Percentiles rank a stretch among this genome's conserved stretches.
phyloP scores from a whole-genome alignment of 2,888 invertebrate genomes.

The Drosophila austrosaltans region DNA sequence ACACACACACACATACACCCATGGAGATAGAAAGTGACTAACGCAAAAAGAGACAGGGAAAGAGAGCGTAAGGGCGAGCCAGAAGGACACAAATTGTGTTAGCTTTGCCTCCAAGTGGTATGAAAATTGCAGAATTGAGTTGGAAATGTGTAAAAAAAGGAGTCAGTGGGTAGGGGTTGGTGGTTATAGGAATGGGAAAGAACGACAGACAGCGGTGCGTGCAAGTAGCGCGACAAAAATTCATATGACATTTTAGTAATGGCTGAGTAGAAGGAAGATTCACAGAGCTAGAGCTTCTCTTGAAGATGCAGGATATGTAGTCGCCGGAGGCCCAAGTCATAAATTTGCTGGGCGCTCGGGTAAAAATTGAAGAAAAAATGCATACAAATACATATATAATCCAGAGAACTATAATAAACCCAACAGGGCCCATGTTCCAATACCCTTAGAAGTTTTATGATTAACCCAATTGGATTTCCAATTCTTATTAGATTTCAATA shows the following conservation, averaged over 20 bases:
- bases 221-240: conserved; percentile 49
- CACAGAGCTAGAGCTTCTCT: conserved; percentile 34
- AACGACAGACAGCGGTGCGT: conserved; percentile 51
- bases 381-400: conserved; percentile 4
- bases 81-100: conserved; percentile 43
- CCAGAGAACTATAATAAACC: neutral
- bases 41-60: neutral
- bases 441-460: neutral
- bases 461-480: too few relatives aligned
- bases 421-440: neutral
- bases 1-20: conserved; percentile 26
- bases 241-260: conserved; percentile 67
- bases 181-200: neutral
- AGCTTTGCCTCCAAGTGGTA: conserved; percentile 57
- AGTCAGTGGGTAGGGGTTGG: neutral
- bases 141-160: conserved; percentile 2
- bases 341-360: conserved; percentile 61
- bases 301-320: conserved; percentile 8
- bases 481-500: too few relatives aligned
- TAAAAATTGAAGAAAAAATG: conserved; percentile 29
- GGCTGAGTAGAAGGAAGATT: conserved; percentile 29
- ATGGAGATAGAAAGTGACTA: conserved; percentile 35
- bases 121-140: conserved; percentile 51
- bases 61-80: neutral
- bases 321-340: conserved; percentile 52